Evolutionary conservation across 2,113 vertebrate genomes (phyloP).

Genomic region (Buteo buteo): DNA sequence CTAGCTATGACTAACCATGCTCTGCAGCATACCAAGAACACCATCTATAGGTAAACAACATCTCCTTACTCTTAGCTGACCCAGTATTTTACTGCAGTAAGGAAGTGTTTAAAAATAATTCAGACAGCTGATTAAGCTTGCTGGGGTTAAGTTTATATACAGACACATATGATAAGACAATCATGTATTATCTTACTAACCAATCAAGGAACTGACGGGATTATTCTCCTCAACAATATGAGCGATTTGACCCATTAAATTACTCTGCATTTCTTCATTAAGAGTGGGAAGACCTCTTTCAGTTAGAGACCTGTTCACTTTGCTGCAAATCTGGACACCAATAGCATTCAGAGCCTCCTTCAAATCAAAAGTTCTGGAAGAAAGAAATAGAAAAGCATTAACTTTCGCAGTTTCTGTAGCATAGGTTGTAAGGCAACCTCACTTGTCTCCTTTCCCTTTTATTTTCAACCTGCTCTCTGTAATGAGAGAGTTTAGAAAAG

Average conservation of each 20-base stretch:
- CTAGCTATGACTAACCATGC: background rate
- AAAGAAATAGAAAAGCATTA: background rate
- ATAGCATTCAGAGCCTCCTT: slow-evolving; percentile 81
- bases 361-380: slow-evolving; percentile 80
- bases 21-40: background rate
- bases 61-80: background rate
- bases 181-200: slow-evolving; percentile 68
- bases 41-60: background rate
- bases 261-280: slow-evolving; percentile 75
- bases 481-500: background rate
- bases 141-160: background rate
- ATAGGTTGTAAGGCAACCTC: background rate
- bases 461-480: background rate
- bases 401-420: background rate
- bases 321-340: slow-evolving; percentile 81
- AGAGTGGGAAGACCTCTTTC: slow-evolving; percentile 79
- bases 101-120: background rate
- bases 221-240: slow-evolving; percentile 82
- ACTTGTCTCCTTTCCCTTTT: background rate
- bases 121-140: background rate
- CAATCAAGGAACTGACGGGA: slow-evolving; percentile 84
- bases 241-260: slow-evolving; percentile 84
- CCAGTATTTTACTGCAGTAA: background rate
- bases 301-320: slow-evolving; percentile 82
- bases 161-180: background rate